A percentile compares a stretch with the other conserved stretches of the same genome.
Evolutionary conservation across 2,797 vertebrate genomes (phyloP).

Genomic region (Enteromius thamalakanensis): DNA sequence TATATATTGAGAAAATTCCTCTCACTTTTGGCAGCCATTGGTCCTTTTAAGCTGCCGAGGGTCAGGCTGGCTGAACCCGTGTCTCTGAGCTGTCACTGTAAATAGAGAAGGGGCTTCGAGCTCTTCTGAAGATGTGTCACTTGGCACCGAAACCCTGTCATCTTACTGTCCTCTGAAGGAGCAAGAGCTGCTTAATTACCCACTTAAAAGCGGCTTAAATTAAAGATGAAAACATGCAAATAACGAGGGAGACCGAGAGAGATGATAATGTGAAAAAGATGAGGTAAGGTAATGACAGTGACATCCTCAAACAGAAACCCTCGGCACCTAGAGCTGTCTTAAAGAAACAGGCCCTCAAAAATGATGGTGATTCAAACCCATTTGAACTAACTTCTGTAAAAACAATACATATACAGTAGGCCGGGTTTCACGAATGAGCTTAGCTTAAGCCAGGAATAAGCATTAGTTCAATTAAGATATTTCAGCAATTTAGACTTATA

Average conservation of each 20-base stretch:
- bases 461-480: too few species aligned
- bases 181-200: slow-evolving; percentile 49
- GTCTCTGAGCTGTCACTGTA: slow-evolving; percentile 48
- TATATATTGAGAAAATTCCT: slow-evolving; percentile 28
- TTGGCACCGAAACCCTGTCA: slow-evolving; percentile 39
- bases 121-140: slow-evolving; percentile 13
- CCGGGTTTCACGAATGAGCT: too few species aligned
- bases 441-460: too few species aligned
- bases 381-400: neutral
- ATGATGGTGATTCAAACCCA: neutral
- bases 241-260: neutral
- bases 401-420: neutral
- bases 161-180: slow-evolving; percentile 33
- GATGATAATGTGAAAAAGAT: neutral
- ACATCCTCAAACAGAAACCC: slow-evolving; percentile 40
- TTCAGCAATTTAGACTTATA: too few species aligned
- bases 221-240: slow-evolving; percentile 39
- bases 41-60: slow-evolving; percentile 12
- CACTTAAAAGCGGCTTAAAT: slow-evolving; percentile 32
- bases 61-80: slow-evolving; percentile 13
- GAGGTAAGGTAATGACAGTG: slow-evolving; percentile 19
- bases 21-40: slow-evolving; percentile 13
- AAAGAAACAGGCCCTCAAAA: neutral
- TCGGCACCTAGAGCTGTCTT: slow-evolving; percentile 21
- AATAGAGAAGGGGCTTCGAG: neutral